A percentile compares a stretch with the other conserved stretches of the same genome.
phyloP scores from a whole-genome alignment of 2,888 invertebrate genomes.

The Tineola bisselliella region DNA sequence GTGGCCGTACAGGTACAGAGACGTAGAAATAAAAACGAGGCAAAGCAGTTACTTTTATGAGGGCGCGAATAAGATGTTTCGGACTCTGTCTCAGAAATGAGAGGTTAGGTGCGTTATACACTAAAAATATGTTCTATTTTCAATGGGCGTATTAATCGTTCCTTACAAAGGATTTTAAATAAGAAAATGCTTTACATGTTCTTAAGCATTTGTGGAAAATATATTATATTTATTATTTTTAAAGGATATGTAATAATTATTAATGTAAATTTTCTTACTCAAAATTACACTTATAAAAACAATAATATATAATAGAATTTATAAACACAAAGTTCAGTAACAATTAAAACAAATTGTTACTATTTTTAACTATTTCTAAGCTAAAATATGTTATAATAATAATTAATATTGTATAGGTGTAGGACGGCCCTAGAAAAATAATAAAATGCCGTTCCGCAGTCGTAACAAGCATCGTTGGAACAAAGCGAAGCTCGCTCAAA shows the following conservation, averaged over 20 bases:
- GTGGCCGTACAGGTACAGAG: slow-evolving; percentile 64
- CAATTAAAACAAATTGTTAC: no score
- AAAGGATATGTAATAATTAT: no score
- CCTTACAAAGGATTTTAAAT: no score
- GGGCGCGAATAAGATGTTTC: slow-evolving; percentile 69
- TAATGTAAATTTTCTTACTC: no score
- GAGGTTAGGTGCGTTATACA: slow-evolving; percentile 18
- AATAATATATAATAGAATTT: no score
- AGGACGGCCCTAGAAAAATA: slow-evolving; percentile 40
- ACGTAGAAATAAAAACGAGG: slow-evolving; percentile 63
- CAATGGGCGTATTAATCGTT: no score
- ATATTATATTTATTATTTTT: no score
- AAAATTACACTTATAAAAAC: no score
- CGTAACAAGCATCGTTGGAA: slow-evolving; percentile 67
- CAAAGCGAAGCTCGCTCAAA: slow-evolving; percentile 66
- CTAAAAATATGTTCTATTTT: background rate
- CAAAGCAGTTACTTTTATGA: slow-evolving; percentile 69
- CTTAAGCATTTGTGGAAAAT: no score
- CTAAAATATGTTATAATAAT: background rate
- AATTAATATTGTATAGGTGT: slow-evolving; percentile 18
- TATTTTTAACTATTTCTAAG: no score
- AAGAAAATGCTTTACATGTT: background rate
- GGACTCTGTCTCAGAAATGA: slow-evolving; percentile 64
- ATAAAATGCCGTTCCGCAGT: slow-evolving; percentile 63
- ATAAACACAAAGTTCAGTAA: no score